Evolutionary conservation across 35 echinoderm and acorn worm species (phyloP), one percentile per base, ranked within the genome.

Genomic region (Ptychodera flava): DNA sequence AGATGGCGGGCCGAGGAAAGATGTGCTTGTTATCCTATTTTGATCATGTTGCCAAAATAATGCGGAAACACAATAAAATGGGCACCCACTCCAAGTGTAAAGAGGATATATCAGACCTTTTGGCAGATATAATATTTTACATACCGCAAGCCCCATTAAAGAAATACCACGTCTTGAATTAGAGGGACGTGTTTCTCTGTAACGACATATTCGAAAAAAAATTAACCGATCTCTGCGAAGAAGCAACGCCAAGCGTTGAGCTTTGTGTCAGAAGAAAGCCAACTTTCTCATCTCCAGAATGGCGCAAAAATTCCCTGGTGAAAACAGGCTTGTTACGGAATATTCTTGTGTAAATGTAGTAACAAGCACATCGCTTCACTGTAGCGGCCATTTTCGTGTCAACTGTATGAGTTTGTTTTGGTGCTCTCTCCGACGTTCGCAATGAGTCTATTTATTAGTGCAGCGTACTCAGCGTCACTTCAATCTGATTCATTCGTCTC

Each of bases 341-440:
- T 64, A 64, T 64, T 64, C 45, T 64, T 64, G 45, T 64, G 45
- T 64, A 64, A 64, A 64, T 64, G 45, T 64, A 22, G 45, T 64
- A 64, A 64, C 45, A 12, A 64, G 45, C 45, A 64, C 45, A 64
- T 64, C 6, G 45, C 45, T 64, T 12, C 45, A 64, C 45, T 64
- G 6, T 12, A 64, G 45, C 45, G 6, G 45, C 45, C 45, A 64
- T 64, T 64, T 64, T 64, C 45, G 45, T 64, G 45, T 64, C 45
- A 22, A 22, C 22, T 64, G 6, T 64, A 12, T 64, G 45, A 64
- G 22, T 64, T 64, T 64, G 45, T 64, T 64, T 64, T 6, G 38
- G 12, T 45, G 88, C 30, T 89, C 84, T 76, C 88, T 33, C 88
- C 35, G 79, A 89, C 88, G 88, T 89, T 81, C 88, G 88, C 88